Percentiles rank a stretch among this genome's conserved stretches.
Evolutionary conservation across 2,797 vertebrate species (phyloP).

Genomic region (Ptychadena robeensis): DNA sequence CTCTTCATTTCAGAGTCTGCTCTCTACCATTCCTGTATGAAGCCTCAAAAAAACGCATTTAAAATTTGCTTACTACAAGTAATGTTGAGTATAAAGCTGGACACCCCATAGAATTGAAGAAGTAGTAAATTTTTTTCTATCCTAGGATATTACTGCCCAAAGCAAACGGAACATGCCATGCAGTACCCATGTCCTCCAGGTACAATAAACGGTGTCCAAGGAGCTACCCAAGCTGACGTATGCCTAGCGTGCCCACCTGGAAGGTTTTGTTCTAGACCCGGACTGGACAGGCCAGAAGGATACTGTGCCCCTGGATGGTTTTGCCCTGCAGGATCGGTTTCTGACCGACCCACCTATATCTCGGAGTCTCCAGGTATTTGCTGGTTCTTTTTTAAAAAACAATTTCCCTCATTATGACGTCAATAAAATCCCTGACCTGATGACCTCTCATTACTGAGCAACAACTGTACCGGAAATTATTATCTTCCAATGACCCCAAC

Average conservation of each 20-base stretch:
- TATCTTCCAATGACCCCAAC: no score
- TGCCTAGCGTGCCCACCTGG: conserved; percentile 83
- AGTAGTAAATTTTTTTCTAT: neutral
- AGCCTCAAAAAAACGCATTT: no score
- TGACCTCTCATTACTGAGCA: no score
- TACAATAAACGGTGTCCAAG: conserved; percentile 79
- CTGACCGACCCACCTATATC: conserved; percentile 63
- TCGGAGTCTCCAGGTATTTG: conserved; percentile 1
- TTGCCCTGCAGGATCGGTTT: conserved; percentile 71
- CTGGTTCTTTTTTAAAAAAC: neutral
- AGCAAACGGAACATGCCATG: conserved; percentile 70
- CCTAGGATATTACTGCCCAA: conserved; percentile 83
- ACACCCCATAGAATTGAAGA: neutral
- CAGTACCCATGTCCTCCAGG: conserved; percentile 86
- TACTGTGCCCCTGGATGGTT: conserved; percentile 71
- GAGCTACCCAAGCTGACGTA: conserved; percentile 68
- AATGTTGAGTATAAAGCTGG: neutral
- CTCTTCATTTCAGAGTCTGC: neutral
- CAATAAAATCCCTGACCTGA: no score
- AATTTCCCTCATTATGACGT: neutral
- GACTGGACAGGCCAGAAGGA: conserved; percentile 69
- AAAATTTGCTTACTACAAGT: neutral
- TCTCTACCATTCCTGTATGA: no score
- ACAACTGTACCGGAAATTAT: no score
- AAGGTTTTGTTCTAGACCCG: conserved; percentile 79